Base-by-base conservation (phyloP, 2,888 invertebrate genomes). In the Phortica magna region DNA sequence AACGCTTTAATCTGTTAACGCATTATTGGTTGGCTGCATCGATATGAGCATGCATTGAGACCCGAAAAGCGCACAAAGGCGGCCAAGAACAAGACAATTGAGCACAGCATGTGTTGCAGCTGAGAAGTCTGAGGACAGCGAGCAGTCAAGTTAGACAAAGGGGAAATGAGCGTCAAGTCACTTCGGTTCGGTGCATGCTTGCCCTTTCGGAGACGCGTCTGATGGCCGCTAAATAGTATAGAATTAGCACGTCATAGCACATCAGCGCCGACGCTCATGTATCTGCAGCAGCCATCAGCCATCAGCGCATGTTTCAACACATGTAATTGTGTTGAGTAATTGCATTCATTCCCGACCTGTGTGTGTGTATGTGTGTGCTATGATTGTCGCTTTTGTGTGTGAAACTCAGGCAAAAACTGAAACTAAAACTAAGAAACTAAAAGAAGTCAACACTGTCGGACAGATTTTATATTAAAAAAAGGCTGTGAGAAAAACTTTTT, bases 191-290 rank as follows among this genome's bases (percentile, higher is more conserved):
- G 48, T 48, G 6, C 43, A 43, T 6, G 43, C 43, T 43, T 48
- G 48, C 48, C 9, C 48, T 48, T n/a, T 41, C 42, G 22, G 59
- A 39, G 64, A 55, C 68, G 57, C 68, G 73, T 76, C 53, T 53
- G 14, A 12, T 67, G 67, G 67, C 67, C 7, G 71, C 57, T 48
- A 64, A 78, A 76, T 82, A 85, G 79, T 81, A 67, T 80, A 76
- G 81, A 83, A 88, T 89, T 87, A 84, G 81, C 83, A 82, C 82
- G 82, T 89, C 81, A 84, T 79, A 77, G 83, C 78, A 81, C 80
- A 80, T 85, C 84, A 83, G 78, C 41, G 81, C 79, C 7, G 6
- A 43, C 43, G 9, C 48, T 14, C 14, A 48, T 14, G 10, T 48
- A 12, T 9, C 48, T 48, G 9, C 48, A 31, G 31, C 48, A 9